Evolutionary conservation across 2,113 vertebrate genomes (phyloP).

Genomic region (Calyptomena viridis): DNA sequence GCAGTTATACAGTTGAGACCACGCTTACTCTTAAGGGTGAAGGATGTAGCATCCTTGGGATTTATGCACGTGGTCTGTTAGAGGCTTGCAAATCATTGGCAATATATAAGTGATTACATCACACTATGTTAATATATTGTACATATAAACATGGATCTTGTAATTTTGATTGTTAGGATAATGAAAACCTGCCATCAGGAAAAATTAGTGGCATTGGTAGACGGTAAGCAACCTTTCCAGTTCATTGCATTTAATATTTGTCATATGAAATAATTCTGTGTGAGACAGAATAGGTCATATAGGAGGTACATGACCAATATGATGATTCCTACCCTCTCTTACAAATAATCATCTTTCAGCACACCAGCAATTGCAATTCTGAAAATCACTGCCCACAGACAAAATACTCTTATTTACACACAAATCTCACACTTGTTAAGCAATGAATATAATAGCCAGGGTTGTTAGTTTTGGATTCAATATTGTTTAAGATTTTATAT

Average conservation of each 20-base stretch:
- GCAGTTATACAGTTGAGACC: background rate
- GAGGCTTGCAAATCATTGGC: background rate
- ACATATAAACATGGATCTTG: background rate
- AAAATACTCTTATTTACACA: background rate
- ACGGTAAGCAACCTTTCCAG: background rate
- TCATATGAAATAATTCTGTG: background rate
- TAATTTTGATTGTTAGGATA: background rate
- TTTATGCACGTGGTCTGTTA: background rate
- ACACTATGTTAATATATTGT: background rate
- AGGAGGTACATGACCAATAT: background rate
- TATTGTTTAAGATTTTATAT: background rate
- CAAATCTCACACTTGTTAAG: background rate
- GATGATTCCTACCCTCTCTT: background rate
- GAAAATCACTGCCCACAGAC: background rate
- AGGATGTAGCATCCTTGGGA: background rate
- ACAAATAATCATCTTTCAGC: background rate
- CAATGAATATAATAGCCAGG: background rate
- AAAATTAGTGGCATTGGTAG: background rate
- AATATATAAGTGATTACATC: background rate
- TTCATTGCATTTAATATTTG: background rate
- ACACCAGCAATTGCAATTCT: background rate
- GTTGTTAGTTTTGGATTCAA: background rate
- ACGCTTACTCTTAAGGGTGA: background rate
- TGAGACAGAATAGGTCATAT: background rate
- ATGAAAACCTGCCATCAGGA: background rate